Conservation (phyloP, 1,140 invertebrate genomes). For the Hirudo medicinalis region DNA sequence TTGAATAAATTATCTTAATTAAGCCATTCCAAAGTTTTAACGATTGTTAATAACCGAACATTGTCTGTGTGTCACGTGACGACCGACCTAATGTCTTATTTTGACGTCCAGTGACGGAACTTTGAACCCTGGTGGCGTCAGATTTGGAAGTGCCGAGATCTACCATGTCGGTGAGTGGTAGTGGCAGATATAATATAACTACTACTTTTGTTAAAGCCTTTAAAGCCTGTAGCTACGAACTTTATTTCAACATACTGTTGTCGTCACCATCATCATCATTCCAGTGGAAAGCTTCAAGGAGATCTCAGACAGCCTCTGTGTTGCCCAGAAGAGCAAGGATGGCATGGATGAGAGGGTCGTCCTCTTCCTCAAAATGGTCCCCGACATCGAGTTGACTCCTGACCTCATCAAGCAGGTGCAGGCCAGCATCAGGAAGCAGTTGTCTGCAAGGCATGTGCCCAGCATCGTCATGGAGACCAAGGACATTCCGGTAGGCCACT, state of each 20-base stretch:
- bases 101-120: constrained; percentile 47
- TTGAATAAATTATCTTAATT: background rate
- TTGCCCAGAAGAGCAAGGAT: constrained; percentile 40
- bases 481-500: constrained; percentile 45
- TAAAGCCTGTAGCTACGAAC: too few species aligned
- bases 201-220: too few species aligned
- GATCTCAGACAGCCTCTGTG: constrained; percentile 48
- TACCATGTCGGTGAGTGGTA: constrained; percentile 46
- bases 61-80: background rate
- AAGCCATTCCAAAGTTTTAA: background rate
- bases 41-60: background rate
- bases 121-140: constrained; percentile 51
- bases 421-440: constrained; percentile 38
- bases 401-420: constrained; percentile 39
- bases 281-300: constrained; percentile 45
- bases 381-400: constrained; percentile 34
- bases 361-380: constrained; percentile 46
- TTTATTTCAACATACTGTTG: too few species aligned
- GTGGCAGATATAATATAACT: too few species aligned
- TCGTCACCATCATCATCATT: constrained; percentile 22
- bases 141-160: constrained; percentile 53
- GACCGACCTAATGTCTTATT: background rate
- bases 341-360: constrained; percentile 46
- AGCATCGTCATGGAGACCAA: constrained; percentile 40
- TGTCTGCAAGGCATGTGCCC: constrained; percentile 47